Conservation (phyloP, 1,140 invertebrate species). For the Drosophila asahinai region DNA sequence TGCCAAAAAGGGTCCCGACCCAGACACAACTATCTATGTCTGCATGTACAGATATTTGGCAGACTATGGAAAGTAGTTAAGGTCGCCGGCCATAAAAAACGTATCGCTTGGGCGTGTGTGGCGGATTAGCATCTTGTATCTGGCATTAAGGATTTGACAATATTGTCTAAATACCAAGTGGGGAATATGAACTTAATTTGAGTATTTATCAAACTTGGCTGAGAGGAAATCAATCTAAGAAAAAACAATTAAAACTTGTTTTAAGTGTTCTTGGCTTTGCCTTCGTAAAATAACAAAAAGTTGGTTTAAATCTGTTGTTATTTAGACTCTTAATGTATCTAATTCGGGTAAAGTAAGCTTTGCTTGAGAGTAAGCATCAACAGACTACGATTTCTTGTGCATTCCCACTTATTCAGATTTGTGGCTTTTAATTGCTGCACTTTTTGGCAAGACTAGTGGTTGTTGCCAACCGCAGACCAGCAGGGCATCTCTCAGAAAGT, state of each 20-base stretch:
- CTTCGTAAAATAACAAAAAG: background rate
- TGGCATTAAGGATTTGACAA: constrained; percentile 32
- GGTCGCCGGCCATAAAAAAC: constrained; percentile 45
- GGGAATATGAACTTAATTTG: background rate
- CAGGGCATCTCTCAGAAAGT: background rate
- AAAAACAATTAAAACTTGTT: constrained; percentile 7
- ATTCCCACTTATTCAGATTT: background rate
- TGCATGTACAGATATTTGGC: background rate
- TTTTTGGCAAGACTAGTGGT: background rate
- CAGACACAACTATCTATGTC: constrained; percentile 17
- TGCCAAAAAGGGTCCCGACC: constrained; percentile 36
- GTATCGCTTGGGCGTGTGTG: constrained; percentile 35
- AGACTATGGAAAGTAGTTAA: constrained; percentile 30
- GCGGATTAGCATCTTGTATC: constrained; percentile 54
- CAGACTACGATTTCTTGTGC: background rate
- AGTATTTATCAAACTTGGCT: constrained; percentile 3
- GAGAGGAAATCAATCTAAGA: constrained; percentile 1
- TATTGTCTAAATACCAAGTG: constrained; percentile 26
- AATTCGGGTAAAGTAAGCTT: background rate
- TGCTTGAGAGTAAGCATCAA: background rate
- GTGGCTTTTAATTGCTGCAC: background rate
- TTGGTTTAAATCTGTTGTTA: background rate
- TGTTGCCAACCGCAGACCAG: background rate
- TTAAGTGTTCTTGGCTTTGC: background rate
- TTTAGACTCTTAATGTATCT: background rate